Conservation (phyloP, 1,140 invertebrate species). For the Pygmarrhopalites habei region DNA sequence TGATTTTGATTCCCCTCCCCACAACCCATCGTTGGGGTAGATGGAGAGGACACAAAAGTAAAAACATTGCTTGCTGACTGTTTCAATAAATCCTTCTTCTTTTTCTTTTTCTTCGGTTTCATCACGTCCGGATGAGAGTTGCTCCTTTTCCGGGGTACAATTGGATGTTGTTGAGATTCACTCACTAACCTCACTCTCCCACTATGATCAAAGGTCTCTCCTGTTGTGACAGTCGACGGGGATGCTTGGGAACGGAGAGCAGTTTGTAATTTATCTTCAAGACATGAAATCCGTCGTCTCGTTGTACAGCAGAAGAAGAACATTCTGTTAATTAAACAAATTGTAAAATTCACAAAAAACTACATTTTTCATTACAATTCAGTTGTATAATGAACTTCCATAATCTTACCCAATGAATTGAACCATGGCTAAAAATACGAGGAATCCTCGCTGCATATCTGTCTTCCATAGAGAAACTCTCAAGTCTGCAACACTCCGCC, state of each 20-base stretch:
- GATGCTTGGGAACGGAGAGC: too few species aligned
- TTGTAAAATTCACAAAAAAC: too few species aligned
- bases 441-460: conserved; percentile 32
- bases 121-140: conserved; percentile 19
- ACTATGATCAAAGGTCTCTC: background rate
- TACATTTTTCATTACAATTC: too few species aligned
- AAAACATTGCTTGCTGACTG: background rate
- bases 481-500: conserved; percentile 25
- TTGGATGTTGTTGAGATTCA: background rate
- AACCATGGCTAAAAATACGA: conserved; percentile 25
- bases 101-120: conserved; percentile 23
- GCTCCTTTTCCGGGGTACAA: conserved; percentile 14
- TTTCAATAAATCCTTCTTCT: conserved; percentile 11
- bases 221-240: too few species aligned
- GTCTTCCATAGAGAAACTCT: conserved; percentile 28
- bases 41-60: background rate
- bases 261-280: conserved; percentile 12
- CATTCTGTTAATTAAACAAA: background rate
- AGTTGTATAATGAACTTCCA: too few species aligned
- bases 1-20: too few species aligned
- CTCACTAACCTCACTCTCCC: background rate
- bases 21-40: background rate
- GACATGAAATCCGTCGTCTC: background rate
- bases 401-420: conserved; percentile 24
- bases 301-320: conserved; percentile 14